Evolutionary conservation across 2,888 invertebrate genomes (phyloP).

Genomic region (Euzophera pinguis): DNA sequence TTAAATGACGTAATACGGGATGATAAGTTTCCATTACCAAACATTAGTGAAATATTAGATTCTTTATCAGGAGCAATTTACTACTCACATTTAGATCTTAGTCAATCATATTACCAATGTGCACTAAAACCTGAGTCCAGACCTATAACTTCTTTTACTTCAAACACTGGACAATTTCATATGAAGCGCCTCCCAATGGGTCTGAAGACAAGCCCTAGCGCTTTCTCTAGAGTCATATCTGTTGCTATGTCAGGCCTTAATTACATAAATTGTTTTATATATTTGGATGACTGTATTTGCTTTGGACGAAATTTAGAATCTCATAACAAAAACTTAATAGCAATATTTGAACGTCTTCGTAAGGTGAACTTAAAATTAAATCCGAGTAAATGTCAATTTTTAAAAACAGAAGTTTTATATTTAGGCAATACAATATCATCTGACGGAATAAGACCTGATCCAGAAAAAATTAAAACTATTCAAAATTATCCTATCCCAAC

Average conservation of each 20-base stretch:
- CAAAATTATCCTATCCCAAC: background rate
- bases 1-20: conserved; percentile 1
- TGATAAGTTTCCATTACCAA: conserved; percentile 1
- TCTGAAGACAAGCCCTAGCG: no score
- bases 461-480: background rate
- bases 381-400: background rate
- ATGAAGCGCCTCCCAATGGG: no score
- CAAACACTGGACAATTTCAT: no score
- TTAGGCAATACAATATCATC: background rate
- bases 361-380: background rate
- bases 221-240: no score
- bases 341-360: background rate
- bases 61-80: background rate
- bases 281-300: background rate
- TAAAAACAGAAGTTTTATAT: background rate
- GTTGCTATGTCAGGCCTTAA: no score
- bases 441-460: background rate
- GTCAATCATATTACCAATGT: background rate
- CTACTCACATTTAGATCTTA: background rate
- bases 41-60: background rate
- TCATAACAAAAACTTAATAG: no score
- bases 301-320: no score
- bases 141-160: background rate
- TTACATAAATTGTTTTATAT: background rate
- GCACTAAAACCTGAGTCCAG: background rate